Conservation (phyloP, 2,888 invertebrate genomes). For the Panzeria rudis region DNA sequence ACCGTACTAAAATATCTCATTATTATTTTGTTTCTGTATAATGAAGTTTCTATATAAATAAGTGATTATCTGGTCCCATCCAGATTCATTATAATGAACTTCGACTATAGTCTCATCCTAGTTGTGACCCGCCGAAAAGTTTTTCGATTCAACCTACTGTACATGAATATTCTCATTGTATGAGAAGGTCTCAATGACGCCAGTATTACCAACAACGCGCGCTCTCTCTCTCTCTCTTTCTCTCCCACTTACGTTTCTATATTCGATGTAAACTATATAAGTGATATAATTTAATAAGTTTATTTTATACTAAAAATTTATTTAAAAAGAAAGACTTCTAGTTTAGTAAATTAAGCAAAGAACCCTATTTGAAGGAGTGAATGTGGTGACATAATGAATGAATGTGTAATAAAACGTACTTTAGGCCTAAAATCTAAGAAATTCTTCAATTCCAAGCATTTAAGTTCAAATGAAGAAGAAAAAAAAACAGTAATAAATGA, state of each 20-base stretch:
- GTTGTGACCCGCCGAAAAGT: too few relatives aligned
- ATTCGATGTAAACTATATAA: not conserved
- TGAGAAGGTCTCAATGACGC: too few relatives aligned
- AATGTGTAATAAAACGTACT: conserved; percentile 38
- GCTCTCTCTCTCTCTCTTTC: not conserved
- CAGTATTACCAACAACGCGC: too few relatives aligned
- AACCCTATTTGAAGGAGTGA: conserved; percentile 7
- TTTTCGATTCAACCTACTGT: too few relatives aligned
- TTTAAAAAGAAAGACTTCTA: not conserved
- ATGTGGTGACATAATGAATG: conserved; percentile 49
- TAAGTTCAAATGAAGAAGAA: conserved; percentile 29
- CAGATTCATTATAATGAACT: too few relatives aligned
- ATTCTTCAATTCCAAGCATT: not conserved
- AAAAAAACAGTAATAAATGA: conserved; percentile 73
- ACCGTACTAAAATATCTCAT: too few relatives aligned
- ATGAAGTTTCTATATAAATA: too few relatives aligned
- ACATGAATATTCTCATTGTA: too few relatives aligned
- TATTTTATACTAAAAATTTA: conserved; percentile 5
- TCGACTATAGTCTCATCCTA: too few relatives aligned
- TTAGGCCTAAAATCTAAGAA: conserved; percentile 18
- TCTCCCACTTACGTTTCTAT: not conserved
- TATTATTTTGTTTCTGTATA: too few relatives aligned
- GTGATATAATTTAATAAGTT: conserved; percentile 12
- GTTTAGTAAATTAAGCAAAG: conserved; percentile 30
- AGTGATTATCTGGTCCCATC: too few relatives aligned